These are phyloP conservation scores for Drosophila mojavensis DNA, from an alignment of 1,140 invertebrate species.

Conservation along the genomic window DNA sequence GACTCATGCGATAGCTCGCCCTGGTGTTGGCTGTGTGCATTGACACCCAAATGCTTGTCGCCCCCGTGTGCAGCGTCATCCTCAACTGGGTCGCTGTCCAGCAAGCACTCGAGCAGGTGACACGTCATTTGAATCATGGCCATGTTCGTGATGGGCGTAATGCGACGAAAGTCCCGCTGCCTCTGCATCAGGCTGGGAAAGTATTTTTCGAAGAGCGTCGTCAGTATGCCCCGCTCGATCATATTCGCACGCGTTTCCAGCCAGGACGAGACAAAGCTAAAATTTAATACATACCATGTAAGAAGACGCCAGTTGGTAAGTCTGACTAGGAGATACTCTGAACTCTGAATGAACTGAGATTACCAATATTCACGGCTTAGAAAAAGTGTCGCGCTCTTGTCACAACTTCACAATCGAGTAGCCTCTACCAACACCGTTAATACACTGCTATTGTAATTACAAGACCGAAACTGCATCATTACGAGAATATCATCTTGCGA, in stretches of 20 bases:
- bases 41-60: slow-evolving; percentile 6
- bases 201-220: slow-evolving; percentile 97
- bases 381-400: no score
- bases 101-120: slow-evolving; percentile 93
- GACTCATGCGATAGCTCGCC: slow-evolving; percentile 61
- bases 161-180: slow-evolving; percentile 94
- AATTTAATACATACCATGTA: neutral
- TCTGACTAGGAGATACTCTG: no score
- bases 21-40: slow-evolving; percentile 68
- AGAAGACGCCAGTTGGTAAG: neutral
- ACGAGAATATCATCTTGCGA: no score
- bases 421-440: no score
- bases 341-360: no score
- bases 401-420: no score
- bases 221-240: slow-evolving; percentile 91
- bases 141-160: slow-evolving; percentile 95
- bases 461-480: no score
- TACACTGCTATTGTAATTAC: no score
- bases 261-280: slow-evolving; percentile 94
- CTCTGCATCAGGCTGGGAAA: slow-evolving; percentile 93
- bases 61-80: slow-evolving; percentile 1
- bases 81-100: slow-evolving; percentile 85
- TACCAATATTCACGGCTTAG: no score
- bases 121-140: slow-evolving; percentile 96
- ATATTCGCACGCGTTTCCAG: slow-evolving; percentile 91